phyloP scores from a whole-genome alignment of 2,888 invertebrate species.

The Melipona beecheii region DNA sequence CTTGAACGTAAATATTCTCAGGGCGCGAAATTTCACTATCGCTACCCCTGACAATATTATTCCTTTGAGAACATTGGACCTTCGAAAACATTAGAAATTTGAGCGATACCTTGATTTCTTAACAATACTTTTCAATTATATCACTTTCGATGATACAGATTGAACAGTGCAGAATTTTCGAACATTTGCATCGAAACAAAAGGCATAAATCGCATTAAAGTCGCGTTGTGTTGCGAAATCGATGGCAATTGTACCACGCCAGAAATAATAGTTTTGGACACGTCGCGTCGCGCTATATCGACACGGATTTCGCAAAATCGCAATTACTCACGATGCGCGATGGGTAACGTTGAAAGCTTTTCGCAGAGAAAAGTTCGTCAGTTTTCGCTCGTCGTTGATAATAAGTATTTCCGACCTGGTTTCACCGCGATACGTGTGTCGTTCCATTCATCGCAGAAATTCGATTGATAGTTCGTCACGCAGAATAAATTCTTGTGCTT shows the following conservation, averaged over 20 bases:
- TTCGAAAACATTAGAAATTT: no score
- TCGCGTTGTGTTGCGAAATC: constrained; percentile 32
- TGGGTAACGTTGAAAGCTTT: neutral
- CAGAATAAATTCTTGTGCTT: constrained; percentile 22
- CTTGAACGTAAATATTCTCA: neutral
- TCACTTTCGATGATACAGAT: neutral
- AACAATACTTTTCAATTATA: neutral
- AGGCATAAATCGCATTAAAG: constrained; percentile 1
- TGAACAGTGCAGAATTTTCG: neutral
- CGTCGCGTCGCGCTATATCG: neutral
- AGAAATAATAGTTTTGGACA: neutral
- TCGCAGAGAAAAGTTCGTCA: neutral
- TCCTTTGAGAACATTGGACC: neutral
- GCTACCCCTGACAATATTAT: neutral
- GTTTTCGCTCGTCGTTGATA: constrained; percentile 18
- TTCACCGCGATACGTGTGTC: neutral
- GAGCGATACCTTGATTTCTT: neutral
- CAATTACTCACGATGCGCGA: neutral
- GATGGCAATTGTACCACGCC: constrained; percentile 42
- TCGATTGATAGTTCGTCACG: constrained; percentile 36
- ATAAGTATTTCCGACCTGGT: constrained; percentile 39
- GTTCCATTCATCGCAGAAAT: constrained; percentile 21
- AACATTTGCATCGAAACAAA: neutral
- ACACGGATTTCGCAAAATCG: neutral
- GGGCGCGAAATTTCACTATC: neutral